These are phyloP conservation scores for Centropyge bicolor DNA, from an alignment of 2,797 vertebrate species.

Conservation along the genomic window DNA sequence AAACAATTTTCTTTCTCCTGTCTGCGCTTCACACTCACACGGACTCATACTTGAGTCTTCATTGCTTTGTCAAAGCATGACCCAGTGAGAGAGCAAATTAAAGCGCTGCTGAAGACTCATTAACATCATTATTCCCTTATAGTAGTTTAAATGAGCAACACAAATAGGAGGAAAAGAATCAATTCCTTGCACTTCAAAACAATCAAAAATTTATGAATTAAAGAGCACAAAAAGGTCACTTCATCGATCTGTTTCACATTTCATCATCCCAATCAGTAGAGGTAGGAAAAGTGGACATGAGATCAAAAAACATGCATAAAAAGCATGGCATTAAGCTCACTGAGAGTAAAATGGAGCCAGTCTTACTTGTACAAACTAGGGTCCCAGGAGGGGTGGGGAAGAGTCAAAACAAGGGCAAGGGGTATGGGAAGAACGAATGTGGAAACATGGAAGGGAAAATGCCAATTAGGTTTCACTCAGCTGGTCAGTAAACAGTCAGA, in stretches of 20 bases:
- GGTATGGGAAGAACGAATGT: constrained; percentile 69
- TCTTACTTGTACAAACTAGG: constrained; percentile 98
- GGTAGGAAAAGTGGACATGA: constrained; percentile 65
- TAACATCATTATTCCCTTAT: constrained; percentile 24
- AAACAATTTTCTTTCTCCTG: constrained; percentile 22
- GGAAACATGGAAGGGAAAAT: constrained; percentile 80
- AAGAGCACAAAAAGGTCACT: constrained; percentile 42
- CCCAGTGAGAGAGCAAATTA: constrained; percentile 25
- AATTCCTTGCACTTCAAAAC: constrained; percentile 63
- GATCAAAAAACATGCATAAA: constrained; percentile 82
- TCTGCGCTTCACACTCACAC: constrained; percentile 29
- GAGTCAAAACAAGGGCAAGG: constrained; percentile 83
- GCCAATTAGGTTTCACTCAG: constrained; percentile 85
- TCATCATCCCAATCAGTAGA: constrained; percentile 73
- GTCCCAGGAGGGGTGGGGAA: constrained; percentile 86
- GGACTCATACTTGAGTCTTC: constrained; percentile 25
- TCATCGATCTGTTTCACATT: constrained; percentile 65
- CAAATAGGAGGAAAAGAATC: constrained; percentile 47
- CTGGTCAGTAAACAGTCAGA: constrained; percentile 72
- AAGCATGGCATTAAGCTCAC: constrained; percentile 79
- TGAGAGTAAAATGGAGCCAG: constrained; percentile 73
- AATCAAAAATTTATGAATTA: constrained; percentile 59
- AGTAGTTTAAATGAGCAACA: constrained; percentile 41
- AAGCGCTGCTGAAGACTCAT: constrained; percentile 25
- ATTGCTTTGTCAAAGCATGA: constrained; percentile 30